Base-by-base conservation (phyloP, 1,140 invertebrate genomes). In the Metopolophium dirhodum region DNA sequence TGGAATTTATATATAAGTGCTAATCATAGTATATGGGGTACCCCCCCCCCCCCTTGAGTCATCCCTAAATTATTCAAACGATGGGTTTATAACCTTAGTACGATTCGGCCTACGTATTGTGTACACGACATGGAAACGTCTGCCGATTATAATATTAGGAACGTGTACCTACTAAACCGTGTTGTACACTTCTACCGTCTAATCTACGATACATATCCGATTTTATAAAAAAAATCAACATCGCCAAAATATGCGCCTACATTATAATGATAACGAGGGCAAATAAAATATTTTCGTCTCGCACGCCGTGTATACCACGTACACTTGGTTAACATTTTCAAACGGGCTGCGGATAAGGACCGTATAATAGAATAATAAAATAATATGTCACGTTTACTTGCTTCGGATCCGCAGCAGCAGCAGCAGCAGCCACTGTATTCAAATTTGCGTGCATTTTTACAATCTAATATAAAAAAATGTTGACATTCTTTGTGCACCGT, bases 391-490 rank as follows among this genome's bases (percentile, higher is more conserved):
- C 30, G 0, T 77, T 77, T 77, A n/a, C 61, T 30, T 18, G 30
- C 61, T 54, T 6, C 47, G 1, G 11, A 61, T 30, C 57, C 26
- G 26, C 30, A 37, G 37, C 37, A 37, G 37, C 37, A 37, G 37
- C 37, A n/a, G 9, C 57, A 61, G 57, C 30, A 77, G 61, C 61
- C 14, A 77, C 61, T n/a, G 22, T 54, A 23, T 54, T 54, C 20
- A 54, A 54, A 54, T 54, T 77, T n/a, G n/a, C 30, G 61, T 85
- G 37, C 20, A 85, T 85, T 45, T 83, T 85, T 30, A 85, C 83
- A 41, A 85, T 85, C 41, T 85, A 85, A 85, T 85, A 85, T 54
- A 26, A 83, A 85, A 85, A 41, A 41, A 35, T 83, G 82, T 85
- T 26, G 83, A 41, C 37, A 85, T 85, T 11, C 22, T 26, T 77